Evolutionary conservation across 2,888 invertebrate species (phyloP), one percentile per base, ranked within the genome.

Genomic region (Mellilla xanthometata): DNA sequence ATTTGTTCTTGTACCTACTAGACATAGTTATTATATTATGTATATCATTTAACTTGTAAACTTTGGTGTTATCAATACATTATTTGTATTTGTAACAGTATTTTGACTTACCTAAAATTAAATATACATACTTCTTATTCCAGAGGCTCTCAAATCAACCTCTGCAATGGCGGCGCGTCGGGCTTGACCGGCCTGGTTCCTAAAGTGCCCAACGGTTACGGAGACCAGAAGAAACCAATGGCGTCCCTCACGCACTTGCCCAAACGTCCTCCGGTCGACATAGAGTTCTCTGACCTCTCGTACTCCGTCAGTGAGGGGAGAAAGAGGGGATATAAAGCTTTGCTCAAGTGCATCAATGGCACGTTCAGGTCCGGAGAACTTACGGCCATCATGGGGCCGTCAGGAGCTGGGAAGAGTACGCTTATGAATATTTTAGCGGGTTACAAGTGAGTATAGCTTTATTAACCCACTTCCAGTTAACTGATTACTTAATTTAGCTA

Each of bases 371-470:
- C 95, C 51, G 96, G 98, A n/a, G 96, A 97, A 72, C 90, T 98
- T 60, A 97, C 97, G 0, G 98, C 97, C 19, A 97, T 98, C 48
- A 97, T 98, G 97, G 98, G 98, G 22, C 98, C 98, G 19, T 97
- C 97, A 0, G 93, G 93, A 0, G 93, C 93, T 8, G 93, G 93
- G 28, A 96, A 96, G 69, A 95, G 94, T 70, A 96, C 96, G 0
- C 91, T 96, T 7, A 96, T 96, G 96, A 96, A 96, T 73, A 95
- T 96, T 61, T 89, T 96, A 60, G 96, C 96, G 32, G 96, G 96
- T 53, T 96, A 96, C 90, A 95, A 95, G 96, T 95, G 77, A 92
- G 93, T 90, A 31, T 5, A 12, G 2, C n/a, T 13, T 12, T 23
- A 2, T 33, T 23, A 7, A 11, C n/a, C 13, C 1, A 19, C 1